Evolutionary conservation across 2,113 vertebrate species (phyloP).

Genomic region (Mohoua ochrocephala): DNA sequence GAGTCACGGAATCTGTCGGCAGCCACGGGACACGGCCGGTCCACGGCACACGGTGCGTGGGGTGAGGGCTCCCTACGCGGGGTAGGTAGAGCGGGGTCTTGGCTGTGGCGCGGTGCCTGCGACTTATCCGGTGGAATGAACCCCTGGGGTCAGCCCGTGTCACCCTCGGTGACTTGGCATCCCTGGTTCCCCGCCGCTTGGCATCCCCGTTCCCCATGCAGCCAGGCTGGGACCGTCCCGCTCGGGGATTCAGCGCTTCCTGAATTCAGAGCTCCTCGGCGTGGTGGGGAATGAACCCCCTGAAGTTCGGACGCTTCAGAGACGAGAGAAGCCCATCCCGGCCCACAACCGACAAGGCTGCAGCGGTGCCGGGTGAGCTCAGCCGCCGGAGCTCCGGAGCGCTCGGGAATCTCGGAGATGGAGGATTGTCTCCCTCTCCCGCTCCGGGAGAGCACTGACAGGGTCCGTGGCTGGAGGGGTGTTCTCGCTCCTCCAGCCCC

Average conservation of each 20-base stretch:
- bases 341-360: accelerated
- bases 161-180: background rate
- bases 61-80: background rate
- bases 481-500: background rate
- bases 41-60: background rate
- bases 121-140: background rate
- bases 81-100: accelerated
- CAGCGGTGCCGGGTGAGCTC: background rate
- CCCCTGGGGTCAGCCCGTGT: background rate
- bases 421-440: background rate
- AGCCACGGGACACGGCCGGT: background rate
- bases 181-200: too few species aligned
- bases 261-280: background rate
- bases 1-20: background rate
- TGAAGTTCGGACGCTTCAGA: background rate
- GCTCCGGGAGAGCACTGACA: background rate
- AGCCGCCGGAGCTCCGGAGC: background rate
- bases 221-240: background rate
- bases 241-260: background rate
- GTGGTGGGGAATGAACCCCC: background rate
- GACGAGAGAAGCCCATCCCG: background rate
- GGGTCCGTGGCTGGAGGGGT: background rate
- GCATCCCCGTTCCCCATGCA: too few species aligned
- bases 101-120: background rate
- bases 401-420: background rate